phyloP scores from a whole-genome alignment of 2,113 vertebrate genomes.

The Machaerirhynchus nigripectus region DNA sequence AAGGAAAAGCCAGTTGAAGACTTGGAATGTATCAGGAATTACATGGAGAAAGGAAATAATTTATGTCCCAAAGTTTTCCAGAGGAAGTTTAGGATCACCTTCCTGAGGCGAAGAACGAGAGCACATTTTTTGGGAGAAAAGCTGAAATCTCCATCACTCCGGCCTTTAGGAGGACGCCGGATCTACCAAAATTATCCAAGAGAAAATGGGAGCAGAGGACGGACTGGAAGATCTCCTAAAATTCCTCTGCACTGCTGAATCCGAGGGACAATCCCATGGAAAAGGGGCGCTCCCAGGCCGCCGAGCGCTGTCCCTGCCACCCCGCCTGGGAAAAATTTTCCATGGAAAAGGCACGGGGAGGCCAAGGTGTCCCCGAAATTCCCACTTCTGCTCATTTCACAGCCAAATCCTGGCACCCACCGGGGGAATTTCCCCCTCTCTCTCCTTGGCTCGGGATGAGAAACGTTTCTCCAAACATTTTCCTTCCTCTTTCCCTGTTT shows the following conservation, averaged over 20 bases:
- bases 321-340: neutral
- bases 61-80: neutral
- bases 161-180: neutral
- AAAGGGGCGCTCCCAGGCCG: rapidly evolving
- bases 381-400: neutral
- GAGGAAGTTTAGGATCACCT: neutral
- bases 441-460: neutral
- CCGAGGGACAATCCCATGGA: rapidly evolving
- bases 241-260: neutral
- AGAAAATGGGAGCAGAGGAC: neutral
- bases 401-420: neutral
- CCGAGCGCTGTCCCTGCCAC: neutral
- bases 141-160: neutral
- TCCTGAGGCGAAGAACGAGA: neutral
- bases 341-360: neutral
- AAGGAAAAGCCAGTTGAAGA: neutral
- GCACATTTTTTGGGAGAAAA: neutral
- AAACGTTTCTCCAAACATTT: neutral
- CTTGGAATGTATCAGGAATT: neutral
- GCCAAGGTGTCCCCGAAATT: neutral
- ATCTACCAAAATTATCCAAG: neutral
- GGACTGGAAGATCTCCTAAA: neutral
- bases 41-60: neutral
- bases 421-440: neutral
- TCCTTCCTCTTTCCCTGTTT: neutral